Evolutionary conservation across 1,140 invertebrate genomes (phyloP), one percentile per base, ranked within the genome.

Genomic region (Tyrophagus putrescentiae): DNA sequence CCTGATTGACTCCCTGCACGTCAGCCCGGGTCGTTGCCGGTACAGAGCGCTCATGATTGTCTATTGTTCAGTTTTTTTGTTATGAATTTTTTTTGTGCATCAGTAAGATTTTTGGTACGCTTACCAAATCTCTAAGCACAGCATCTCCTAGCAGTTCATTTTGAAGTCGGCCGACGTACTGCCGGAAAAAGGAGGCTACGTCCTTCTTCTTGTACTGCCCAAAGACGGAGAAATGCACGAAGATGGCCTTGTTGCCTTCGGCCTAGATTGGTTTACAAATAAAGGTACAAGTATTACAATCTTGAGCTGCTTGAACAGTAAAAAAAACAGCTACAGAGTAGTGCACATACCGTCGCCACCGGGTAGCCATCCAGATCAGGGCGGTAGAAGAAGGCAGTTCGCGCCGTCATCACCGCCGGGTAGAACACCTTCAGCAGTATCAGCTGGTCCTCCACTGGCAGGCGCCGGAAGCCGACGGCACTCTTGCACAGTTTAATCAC

Each of bases 121-220:
- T 48, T 7, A 48, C 45, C 7, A 48, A 7, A 48, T 48, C 45
- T 48, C 45, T 6, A 48, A 48, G 23, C 7, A 7, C 31, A 29
- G 45, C 7, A 48, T 48, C 45, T 21, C 31, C 6, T 21, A 25
- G 21, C 13, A 48, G 18, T 18, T 9, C 7, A 25, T 48, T 6
- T 9, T 48, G 45, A 9, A 6, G 31, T 48, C 45, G 7, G 18
- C 31, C 9, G 23, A 48, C 23, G 31, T 48, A 25, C 31, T 6
- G 18, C 21, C 45, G 7, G 31, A 7, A 6, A 21, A 25, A 48
- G 21, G 7, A 48, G 31, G 31, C 21, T 13, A 6, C 23, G 31
- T 48, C 21, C 31, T 48, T 21, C 31, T 48, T 48, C 21, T 48
- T 48, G 45, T n/a, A 29, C 45, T 48, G 23, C 45, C 23, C 31